Base-by-base conservation (phyloP, 1,140 invertebrate species). In the Papilio aristodemus region DNA sequence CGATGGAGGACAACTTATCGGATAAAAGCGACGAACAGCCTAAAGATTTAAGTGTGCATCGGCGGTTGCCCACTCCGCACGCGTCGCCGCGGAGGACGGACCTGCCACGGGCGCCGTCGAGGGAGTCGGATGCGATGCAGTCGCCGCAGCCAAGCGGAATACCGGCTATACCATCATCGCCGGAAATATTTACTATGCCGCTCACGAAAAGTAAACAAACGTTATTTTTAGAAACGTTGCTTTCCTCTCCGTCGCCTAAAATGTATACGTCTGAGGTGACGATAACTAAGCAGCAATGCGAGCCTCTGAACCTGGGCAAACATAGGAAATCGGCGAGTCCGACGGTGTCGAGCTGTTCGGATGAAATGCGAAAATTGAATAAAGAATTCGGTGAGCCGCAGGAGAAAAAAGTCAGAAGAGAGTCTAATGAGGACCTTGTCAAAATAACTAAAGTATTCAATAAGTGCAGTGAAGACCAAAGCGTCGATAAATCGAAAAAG, bases 71-170 rank as follows among this genome's bases (percentile, higher is more conserved):
- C 9, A 92, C 89, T 25, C 87, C 88, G 68, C 83, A 87, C 68
- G 85, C 89, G 46, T 91, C 92, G 17, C 91, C 90, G 66, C 76
- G 86, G 59, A 75, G 90, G 63, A 84, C 79, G 66, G 87, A 90
- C 22, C 81, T 90, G 73, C 91, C 92, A 3, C 85, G 93, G 39
- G 92, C 93, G 39, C 90, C 91, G 4, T 94, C 94, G 0, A 92
- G 93, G 67, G 93, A 93, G 71, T 94, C 94, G 0, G 93, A 94
- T 68, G 93, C 94, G 11, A 93, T 93, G 81, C 93, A 94, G 67
- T 94, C 94, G 1, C 94, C 94, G 0, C 94, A 94, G 69, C 93
- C 94, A 0, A 94, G 93, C 72, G 94, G 93, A 1, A 93, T 95
- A 39, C 93, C 94, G 32, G 93, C 93, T 13, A 90, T 94, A 14